Base-by-base conservation (phyloP, 2,113 vertebrate genomes). In the Lepisosteus oculatus region DNA sequence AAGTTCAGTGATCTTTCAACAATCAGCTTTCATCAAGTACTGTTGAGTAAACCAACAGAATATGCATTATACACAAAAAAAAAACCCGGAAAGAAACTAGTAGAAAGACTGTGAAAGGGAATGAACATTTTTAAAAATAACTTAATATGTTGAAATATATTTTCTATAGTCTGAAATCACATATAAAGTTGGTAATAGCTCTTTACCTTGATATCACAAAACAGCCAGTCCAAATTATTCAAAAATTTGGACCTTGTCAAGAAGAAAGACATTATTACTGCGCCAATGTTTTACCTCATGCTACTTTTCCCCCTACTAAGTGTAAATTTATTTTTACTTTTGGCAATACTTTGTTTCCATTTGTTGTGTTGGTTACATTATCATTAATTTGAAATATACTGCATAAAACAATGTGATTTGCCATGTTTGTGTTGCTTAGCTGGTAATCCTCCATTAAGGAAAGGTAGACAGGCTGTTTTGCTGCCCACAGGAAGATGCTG, bases 1-100 rank as follows among this genome's bases (percentile, higher is more conserved):
- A 91, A 89, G 89, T 82, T 82, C 67, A 81, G 90, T 85, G 86
- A 91, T 90, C 86, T 81, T 88, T 86, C 81, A 3, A 64, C 75
- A 76, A 41, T 76, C 79, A 75, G 69, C 45, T 61, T 66, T 61
- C 11, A 61, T 65, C 9, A 61, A 77, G 73, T 61, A 70, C 73
- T 81, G 82, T 74, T 1, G 12, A 76, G 67, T 80, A 77, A 54
- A 73, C 41, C 29, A 15, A 70, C 41, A 77, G 71, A 77, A n/a
- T 66, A 62, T 43, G 42, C 71, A 59, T 75, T 45, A 78, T 61
- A 72, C 29, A 56, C 69, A 68, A 62, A 72, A 67, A 43, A 55
- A 29, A 5, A 54, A 54, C 3, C 0, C 51, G 29, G 8, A 70
- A 11, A 43, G 15, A 11, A 71, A 62, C 4, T 43, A 45, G n/a